Percentiles rank a stretch among this genome's conserved stretches.
Conservation (phyloP, 2,113 vertebrate species). For the Sitta europaea region DNA sequence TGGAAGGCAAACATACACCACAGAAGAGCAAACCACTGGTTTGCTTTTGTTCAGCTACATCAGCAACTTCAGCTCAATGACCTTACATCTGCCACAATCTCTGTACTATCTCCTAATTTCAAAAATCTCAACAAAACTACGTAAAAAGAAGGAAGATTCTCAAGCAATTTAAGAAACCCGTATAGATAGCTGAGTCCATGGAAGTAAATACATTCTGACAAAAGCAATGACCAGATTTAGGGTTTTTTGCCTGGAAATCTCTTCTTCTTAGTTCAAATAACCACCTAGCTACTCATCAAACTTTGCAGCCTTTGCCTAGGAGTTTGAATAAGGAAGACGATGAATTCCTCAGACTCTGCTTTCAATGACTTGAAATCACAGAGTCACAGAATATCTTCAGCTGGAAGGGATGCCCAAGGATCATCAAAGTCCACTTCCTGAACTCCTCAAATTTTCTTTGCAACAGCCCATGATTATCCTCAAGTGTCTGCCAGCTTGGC, state of each 20-base stretch:
- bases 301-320: not conserved
- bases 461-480: not conserved
- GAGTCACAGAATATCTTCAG: not conserved
- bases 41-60: not conserved
- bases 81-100: not conserved
- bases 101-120: not conserved
- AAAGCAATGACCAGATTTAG: not conserved
- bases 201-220: not conserved
- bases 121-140: not conserved
- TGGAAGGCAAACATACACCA: not conserved
- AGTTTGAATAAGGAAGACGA: not conserved
- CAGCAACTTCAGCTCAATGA: not conserved
- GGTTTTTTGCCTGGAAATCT: not conserved
- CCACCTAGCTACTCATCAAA: not conserved
- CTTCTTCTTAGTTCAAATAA: not conserved
- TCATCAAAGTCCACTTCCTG: fast-evolving
- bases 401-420: not conserved
- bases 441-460: not conserved
- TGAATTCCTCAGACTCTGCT: not conserved
- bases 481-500: not conserved
- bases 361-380: not conserved
- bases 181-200: not conserved
- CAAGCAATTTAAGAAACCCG: not conserved
- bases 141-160: not conserved
- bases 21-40: not conserved